Conservation (phyloP, 1,140 invertebrate species). For the fruit fly (Drosophila melanogaster) region Release_6_plus_ISO1_MT NC_004354.4:22918001-22918500, state of each 20-base stretch:
- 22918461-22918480: constrained; percentile 81
- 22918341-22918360: constrained; percentile 70
- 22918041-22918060: no score
- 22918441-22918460: constrained; percentile 84
- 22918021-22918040: no score
- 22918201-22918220: background rate
- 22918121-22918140: constrained; percentile 58
- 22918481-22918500: constrained; percentile 77
- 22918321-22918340: constrained; percentile 73
- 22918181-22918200: background rate
- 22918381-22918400: constrained; percentile 33
- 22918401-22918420: constrained; percentile 77
- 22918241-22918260: background rate
- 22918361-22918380: constrained; percentile 17
- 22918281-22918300: constrained; percentile 51
- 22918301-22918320: constrained; percentile 59
- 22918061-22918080: no score
- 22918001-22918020: no score
- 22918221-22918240: background rate
- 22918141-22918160: constrained; percentile 60
- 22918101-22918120: no score
- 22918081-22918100: no score
- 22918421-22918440: constrained; percentile 83
- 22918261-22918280: constrained; percentile 56
- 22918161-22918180: constrained; percentile 56